phyloP scores from a whole-genome alignment of 1,140 invertebrate species.

The Drosophila elegans region DNA sequence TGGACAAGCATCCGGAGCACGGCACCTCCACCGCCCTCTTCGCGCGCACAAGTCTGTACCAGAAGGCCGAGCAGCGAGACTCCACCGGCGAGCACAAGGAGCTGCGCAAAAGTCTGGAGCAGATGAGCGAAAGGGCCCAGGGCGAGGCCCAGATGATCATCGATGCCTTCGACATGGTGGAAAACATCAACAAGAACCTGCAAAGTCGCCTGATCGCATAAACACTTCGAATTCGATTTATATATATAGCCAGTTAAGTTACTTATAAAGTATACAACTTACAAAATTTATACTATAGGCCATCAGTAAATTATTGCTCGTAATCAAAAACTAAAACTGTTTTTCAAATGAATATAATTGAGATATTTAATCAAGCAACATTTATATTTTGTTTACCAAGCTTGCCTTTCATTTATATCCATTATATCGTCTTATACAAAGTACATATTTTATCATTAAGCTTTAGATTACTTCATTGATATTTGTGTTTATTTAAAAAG shows the following conservation, averaged over 20 bases:
- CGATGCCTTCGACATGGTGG: constrained; percentile 68
- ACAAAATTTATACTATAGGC: no score
- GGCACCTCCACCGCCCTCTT: constrained; percentile 37
- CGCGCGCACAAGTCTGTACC: constrained; percentile 53
- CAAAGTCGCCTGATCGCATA: constrained; percentile 23
- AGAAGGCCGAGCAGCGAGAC: constrained; percentile 58
- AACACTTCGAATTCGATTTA: background rate
- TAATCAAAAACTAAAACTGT: no score
- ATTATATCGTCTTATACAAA: no score
- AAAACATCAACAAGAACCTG: constrained; percentile 58
- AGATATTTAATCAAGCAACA: no score
- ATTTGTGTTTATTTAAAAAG: no score
- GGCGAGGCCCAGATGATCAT: constrained; percentile 62
- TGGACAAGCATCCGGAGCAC: constrained; percentile 33
- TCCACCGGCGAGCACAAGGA: constrained; percentile 51
- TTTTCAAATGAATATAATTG: no score
- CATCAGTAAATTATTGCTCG: no score
- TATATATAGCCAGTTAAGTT: background rate
- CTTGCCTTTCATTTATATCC: no score
- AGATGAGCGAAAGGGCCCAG: constrained; percentile 49
- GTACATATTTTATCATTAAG: no score
- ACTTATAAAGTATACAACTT: constrained; percentile 19
- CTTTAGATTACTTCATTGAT: no score
- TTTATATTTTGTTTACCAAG: no score
- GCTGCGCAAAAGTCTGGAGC: constrained; percentile 47